phyloP scores from a whole-genome alignment of 2,888 invertebrate genomes.

The Sesia bembeciformis region DNA sequence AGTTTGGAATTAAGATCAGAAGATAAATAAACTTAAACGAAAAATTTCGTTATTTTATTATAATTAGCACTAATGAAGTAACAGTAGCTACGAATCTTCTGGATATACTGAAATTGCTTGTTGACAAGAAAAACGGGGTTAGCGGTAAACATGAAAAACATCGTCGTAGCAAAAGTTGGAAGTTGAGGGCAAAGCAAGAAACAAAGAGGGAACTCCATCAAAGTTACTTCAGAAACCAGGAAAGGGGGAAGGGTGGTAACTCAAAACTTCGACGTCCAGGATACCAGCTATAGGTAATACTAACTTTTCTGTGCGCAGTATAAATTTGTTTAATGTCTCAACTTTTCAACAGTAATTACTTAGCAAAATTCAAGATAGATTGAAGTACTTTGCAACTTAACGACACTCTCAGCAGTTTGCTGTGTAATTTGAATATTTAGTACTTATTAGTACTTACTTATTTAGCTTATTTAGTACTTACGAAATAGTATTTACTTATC shows the following conservation, averaged over 20 bases:
- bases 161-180: constrained; percentile 39
- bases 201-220: constrained; percentile 58
- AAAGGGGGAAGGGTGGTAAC: constrained; percentile 43
- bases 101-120: neutral
- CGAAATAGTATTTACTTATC: no score
- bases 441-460: no score
- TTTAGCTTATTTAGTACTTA: neutral
- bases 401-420: constrained; percentile 35
- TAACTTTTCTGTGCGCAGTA: constrained; percentile 56
- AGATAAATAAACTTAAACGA: neutral
- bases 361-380: constrained; percentile 58
- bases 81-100: neutral
- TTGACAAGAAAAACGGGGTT: neutral
- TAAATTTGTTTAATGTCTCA: constrained; percentile 73
- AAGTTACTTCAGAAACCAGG: constrained; percentile 48
- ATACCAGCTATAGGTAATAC: constrained; percentile 28
- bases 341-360: constrained; percentile 73
- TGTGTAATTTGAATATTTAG: constrained; percentile 24
- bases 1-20: no score
- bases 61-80: neutral
- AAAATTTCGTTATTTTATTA: neutral
- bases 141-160: constrained; percentile 2
- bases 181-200: constrained; percentile 40
- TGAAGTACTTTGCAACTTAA: constrained; percentile 49
- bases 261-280: constrained; percentile 39